phyloP scores from a whole-genome alignment of 1,140 invertebrate genomes.

The Eriocheir sinensis region DNA sequence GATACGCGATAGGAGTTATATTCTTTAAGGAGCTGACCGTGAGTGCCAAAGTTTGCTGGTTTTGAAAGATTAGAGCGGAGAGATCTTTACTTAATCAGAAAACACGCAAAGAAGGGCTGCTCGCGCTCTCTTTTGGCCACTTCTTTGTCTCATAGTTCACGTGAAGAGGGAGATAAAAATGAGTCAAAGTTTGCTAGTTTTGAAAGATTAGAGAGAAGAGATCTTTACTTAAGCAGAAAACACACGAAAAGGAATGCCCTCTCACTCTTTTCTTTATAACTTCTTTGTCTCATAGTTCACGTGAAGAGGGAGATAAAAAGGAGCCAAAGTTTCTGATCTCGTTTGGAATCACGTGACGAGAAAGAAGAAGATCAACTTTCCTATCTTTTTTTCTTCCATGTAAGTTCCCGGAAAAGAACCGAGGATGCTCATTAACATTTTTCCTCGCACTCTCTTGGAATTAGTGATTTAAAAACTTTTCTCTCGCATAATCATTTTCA shows the following conservation, averaged over 20 bases:
- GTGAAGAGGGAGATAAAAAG: no score
- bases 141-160: conserved; percentile 1
- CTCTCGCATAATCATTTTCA: no score
- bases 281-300: conserved; percentile 1
- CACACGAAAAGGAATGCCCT: neutral
- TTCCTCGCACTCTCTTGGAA: neutral
- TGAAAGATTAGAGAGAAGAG: neutral
- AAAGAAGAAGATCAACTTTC: neutral
- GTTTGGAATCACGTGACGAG: neutral
- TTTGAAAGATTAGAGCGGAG: neutral
- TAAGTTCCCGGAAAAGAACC: neutral
- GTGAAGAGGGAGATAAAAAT: neutral
- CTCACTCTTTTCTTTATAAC: no score
- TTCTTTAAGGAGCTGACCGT: no score
- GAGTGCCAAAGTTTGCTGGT: no score
- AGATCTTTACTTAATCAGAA: neutral
- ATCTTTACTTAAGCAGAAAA: neutral
- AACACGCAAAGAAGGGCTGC: neutral
- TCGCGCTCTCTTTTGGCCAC: neutral
- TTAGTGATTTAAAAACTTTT: no score
- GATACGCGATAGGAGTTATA: no score
- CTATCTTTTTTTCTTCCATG: no score
- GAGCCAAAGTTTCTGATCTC: neutral
- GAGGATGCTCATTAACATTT: neutral
- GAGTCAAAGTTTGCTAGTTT: neutral